phyloP scores from a whole-genome alignment of 2,888 invertebrate genomes.

The Apantesis nais region DNA sequence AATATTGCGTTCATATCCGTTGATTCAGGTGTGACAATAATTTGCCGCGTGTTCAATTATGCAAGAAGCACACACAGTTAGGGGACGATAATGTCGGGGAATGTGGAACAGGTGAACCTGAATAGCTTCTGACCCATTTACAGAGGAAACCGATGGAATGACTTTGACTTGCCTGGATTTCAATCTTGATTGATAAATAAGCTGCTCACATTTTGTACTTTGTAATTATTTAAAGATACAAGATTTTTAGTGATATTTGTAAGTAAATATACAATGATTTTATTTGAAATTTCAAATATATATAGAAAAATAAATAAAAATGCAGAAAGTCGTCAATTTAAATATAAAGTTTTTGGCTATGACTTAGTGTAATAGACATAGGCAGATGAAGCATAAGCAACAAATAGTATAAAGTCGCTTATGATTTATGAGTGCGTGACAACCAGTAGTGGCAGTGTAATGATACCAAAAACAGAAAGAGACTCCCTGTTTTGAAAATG shows the following conservation, averaged over 20 bases:
- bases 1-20: constrained; percentile 58
- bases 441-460: too few relatives aligned
- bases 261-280: neutral
- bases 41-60: constrained; percentile 82
- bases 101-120: constrained; percentile 56
- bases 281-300: neutral
- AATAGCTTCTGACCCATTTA: constrained; percentile 84
- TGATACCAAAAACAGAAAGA: too few relatives aligned
- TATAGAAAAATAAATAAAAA: neutral
- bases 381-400: too few relatives aligned
- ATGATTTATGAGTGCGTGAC: too few relatives aligned
- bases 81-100: constrained; percentile 57
- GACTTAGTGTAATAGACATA: too few relatives aligned
- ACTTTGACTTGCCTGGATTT: constrained; percentile 61
- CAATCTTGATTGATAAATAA: constrained; percentile 46
- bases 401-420: too few relatives aligned
- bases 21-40: constrained; percentile 76
- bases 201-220: constrained; percentile 36
- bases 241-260: neutral
- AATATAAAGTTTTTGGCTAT: too few relatives aligned
- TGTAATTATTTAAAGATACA: neutral
- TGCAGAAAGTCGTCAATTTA: neutral
- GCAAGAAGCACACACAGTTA: constrained; percentile 75
- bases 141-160: constrained; percentile 70
- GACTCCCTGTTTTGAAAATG: too few relatives aligned